Percentiles rank a stretch among this genome's conserved stretches.
Evolutionary conservation across 2,888 invertebrate genomes (phyloP).

Genomic region (Melanophora roralis): DNA sequence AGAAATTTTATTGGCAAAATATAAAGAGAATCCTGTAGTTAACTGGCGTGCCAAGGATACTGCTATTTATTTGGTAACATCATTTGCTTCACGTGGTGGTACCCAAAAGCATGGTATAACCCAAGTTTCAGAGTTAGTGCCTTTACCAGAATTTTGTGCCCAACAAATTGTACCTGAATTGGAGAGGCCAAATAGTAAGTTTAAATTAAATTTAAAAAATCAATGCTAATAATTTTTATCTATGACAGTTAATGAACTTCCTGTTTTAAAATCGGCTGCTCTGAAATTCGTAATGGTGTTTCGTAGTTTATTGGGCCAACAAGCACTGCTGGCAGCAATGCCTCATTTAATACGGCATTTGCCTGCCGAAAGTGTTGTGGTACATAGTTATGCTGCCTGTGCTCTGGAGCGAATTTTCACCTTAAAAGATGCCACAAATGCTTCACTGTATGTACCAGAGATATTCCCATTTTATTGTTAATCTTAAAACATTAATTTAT

Average conservation of each 20-base stretch:
- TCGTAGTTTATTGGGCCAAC: slow-evolving; percentile 90
- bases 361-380: slow-evolving; percentile 87
- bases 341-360: slow-evolving; percentile 89
- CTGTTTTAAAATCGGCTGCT: slow-evolving; percentile 96
- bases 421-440: slow-evolving; percentile 82
- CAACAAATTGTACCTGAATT: slow-evolving; percentile 92
- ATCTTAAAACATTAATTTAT: not conserved
- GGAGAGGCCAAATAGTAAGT: slow-evolving; percentile 83
- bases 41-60: slow-evolving; percentile 98
- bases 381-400: slow-evolving; percentile 96
- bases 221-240: no score
- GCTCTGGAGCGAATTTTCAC: slow-evolving; percentile 91
- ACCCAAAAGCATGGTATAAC: slow-evolving; percentile 95
- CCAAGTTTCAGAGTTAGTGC: slow-evolving; percentile 91
- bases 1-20: slow-evolving; percentile 81
- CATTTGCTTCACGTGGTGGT: slow-evolving; percentile 92
- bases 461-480: not conserved
- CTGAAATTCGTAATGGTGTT: slow-evolving; percentile 98
- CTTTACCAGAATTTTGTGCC: slow-evolving; percentile 92
- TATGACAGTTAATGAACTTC: slow-evolving; percentile 86
- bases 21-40: slow-evolving; percentile 83
- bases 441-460: slow-evolving; percentile 78
- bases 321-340: slow-evolving; percentile 85
- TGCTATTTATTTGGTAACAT: slow-evolving; percentile 96
- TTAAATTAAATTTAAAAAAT: not conserved